Base-by-base conservation (phyloP, 2,797 vertebrate species). In the Pelobates cultripes region DNA sequence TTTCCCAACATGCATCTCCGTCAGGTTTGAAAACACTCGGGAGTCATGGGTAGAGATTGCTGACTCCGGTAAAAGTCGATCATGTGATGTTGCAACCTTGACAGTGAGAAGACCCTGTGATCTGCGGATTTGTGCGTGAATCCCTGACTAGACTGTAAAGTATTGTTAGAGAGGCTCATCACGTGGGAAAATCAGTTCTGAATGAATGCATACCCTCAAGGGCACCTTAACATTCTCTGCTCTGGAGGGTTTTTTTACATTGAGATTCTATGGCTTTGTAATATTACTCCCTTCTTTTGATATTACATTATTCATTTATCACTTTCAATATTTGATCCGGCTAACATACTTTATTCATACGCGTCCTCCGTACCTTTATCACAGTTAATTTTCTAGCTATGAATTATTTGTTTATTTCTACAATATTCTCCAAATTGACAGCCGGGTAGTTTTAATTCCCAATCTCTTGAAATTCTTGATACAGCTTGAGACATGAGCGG, bases 401-500 rank as follows among this genome's bases (percentile, higher is more conserved):
- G 0, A 83, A 84, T 84, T 85, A 28, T 78, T 87, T 88, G 77
- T 88, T 87, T 88, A 86, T 87, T 86, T 61, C 10, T 10, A 4
- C 72, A 43, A 78, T 80, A 44, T 72, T 83, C 80, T 69, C 79
- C 15, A 41, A 57, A 51, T 47, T 28, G 41, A 57, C 43, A 12
- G 44, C 28, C 7, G 77, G 84, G 86, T 74, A 70, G 83, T 45
- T 86, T 87, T 88, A 81, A 87, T 87, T 86, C 87, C 85, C 83
- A 86, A 84, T 81, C 72, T 87, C 80, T 81, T 88, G 0, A 75
- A 86, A 87, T 86, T 85, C 86, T 74, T 85, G 83, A 86, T 87
- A 87, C 84, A 85, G 75, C 86, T 86, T 86, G 87, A 88, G 86
- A 89, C 85, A 80, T 86, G 81, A 87, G 74, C 85, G 74, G 80